Percentiles rank a stretch among this genome's conserved stretches.
Conservation (phyloP, 2,113 vertebrate genomes). For the Semicossyphus pulcher region DNA sequence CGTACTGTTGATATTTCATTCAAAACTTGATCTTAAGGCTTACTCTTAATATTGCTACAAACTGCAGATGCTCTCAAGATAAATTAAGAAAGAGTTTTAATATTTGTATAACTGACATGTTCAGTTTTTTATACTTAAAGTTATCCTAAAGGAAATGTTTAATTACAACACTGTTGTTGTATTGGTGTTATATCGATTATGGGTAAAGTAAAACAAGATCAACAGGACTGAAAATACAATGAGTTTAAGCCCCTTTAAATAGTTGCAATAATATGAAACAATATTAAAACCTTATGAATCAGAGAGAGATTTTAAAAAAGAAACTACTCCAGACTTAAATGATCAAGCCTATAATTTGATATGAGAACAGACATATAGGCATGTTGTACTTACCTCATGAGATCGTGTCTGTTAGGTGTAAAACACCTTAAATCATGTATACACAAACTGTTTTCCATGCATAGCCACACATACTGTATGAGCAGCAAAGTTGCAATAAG, state of each 20-base stretch:
- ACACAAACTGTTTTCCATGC: background rate
- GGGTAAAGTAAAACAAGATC: no score
- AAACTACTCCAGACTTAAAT: background rate
- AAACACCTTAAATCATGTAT: background rate
- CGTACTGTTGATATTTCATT: conserved; percentile 32
- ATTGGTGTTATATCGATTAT: background rate
- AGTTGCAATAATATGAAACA: no score
- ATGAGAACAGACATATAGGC: background rate
- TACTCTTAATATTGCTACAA: background rate
- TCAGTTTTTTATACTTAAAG: background rate
- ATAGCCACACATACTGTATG: background rate
- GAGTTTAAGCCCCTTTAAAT: background rate
- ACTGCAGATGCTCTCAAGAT: background rate
- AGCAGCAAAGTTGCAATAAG: background rate
- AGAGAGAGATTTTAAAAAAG: background rate
- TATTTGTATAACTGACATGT: conserved; percentile 6
- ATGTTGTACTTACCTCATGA: background rate
- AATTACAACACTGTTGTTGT: no score
- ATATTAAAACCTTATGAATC: background rate
- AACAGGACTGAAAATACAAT: no score
- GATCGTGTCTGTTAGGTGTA: background rate
- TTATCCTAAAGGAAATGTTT: background rate
- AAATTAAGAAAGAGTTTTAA: background rate
- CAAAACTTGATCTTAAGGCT: background rate
- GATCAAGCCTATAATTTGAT: background rate